Conservation (phyloP, 1,140 invertebrate genomes). For the Cecropterus lyciades region DNA sequence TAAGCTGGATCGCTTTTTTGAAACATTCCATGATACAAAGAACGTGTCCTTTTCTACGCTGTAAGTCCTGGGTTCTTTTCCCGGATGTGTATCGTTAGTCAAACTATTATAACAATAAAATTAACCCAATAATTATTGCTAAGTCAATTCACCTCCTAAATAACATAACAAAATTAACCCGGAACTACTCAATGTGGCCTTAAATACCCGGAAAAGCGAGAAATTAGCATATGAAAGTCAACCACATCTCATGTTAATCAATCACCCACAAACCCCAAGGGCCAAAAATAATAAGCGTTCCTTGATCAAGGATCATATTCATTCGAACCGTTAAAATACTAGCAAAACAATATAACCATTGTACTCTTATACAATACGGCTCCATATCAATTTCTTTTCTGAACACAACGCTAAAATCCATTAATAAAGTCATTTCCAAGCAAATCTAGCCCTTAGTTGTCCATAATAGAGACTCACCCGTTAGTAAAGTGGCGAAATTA, state of each 20-base stretch:
- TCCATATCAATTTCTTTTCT: constrained; percentile 65
- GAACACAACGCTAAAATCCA: not conserved
- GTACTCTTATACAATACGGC: constrained; percentile 58
- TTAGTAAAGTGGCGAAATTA: not conserved
- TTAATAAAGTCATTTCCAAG: not conserved
- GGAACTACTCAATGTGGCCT: not conserved
- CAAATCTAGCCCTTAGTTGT: constrained; percentile 37
- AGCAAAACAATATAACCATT: constrained; percentile 68
- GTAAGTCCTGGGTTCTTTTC: too few species aligned
- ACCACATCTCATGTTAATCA: constrained; percentile 54
- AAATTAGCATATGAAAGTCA: constrained; percentile 38
- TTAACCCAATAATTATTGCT: too few species aligned
- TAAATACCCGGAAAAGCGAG: constrained; percentile 23
- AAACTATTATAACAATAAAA: too few species aligned
- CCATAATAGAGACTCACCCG: constrained; percentile 21
- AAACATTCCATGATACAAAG: too few species aligned
- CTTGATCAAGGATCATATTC: constrained; percentile 56
- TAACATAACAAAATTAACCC: constrained; percentile 4
- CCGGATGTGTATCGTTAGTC: too few species aligned
- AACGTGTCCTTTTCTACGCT: too few species aligned
- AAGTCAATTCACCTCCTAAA: too few species aligned
- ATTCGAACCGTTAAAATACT: constrained; percentile 47
- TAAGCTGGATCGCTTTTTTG: too few species aligned
- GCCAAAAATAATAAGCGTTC: constrained; percentile 41
- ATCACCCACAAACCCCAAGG: constrained; percentile 54